Evolutionary conservation across 2,797 vertebrate species (phyloP), one percentile per base, ranked within the genome.

Genomic region (Iguana delicatissima): DNA sequence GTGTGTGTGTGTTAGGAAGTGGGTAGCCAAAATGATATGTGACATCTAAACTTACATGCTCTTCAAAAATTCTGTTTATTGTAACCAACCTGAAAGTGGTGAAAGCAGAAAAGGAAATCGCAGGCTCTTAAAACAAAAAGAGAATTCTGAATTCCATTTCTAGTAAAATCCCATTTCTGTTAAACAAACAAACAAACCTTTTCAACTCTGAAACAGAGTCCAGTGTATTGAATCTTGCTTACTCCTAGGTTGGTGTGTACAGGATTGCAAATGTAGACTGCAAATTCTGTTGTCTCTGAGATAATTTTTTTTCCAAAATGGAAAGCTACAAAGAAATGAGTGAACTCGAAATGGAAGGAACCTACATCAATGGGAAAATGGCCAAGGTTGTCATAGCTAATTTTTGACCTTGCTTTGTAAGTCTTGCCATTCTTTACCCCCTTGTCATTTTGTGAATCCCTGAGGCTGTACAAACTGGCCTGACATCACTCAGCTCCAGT

Each of bases 401-500:
- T 97, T 97, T 97, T 96, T 97, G 96, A 97, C 97, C 96, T 95
- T 94, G 95, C 96, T 96, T 96, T 97, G 95, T 96, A 96, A 97
- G 93, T 97, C 97, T 96, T 96, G 96, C 96, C 97, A 95, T 96
- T 97, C 96, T 97, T 96, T 97, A 97, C 97, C 96, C 93, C 95
- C 96, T 95, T 96, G 96, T 98, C 97, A 97, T 96, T 97, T 96
- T 96, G 94, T 94, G 96, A 97, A 95, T 98, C 98, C 98, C 97
- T 88, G 93, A 97, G 97, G 97, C 96, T 95, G 95, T 97, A 96
- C 96, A 95, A 94, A 97, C 97, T 98, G 98, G 98, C 98, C 96
- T 96, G 97, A 98, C 97, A 98, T 98, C 98, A 98, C 96, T 98
- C 98, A 96, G 87, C 96, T 96, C 92, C 90, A 91, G 96, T 96